Evolutionary conservation across 2,888 invertebrate genomes (phyloP), one percentile per base, ranked within the genome.

Genomic region (Cordilura impudica): DNA sequence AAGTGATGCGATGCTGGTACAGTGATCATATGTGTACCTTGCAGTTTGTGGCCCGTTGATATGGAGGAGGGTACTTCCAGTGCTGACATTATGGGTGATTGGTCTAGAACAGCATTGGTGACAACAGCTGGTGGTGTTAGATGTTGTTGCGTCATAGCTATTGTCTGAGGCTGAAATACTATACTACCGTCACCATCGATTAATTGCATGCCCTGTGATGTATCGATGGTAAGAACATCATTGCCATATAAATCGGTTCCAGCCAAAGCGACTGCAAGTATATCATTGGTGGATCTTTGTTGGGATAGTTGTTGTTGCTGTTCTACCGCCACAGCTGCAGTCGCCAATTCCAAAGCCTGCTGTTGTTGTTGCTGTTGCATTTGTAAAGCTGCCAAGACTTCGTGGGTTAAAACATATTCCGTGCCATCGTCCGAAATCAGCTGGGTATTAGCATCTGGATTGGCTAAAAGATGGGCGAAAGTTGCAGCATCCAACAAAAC

Each of bases 31-130:
- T 77, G 77, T 8, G 43, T 35, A 8, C 67, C 72, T 21, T 81
- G 72, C 18, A 77, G n/a, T 66, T 71, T 75, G 29, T 78, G 74
- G 6, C 66, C 12, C 8, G 67, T 21, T 5, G 75, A 63, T 39
- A 74, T 74, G 4, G 78, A 78, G 39, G 91, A 91, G 4, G 95
- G 95, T 21, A 94, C 92, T 88, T 95, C 95, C 23, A 94, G 89
- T 0, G 95, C 84, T 1, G 95, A 94, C 96, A 96, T 96, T 65
- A 96, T 96, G 0, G 96, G 93, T 2, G 93, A 94, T 88, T 94
- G 95, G 85, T 95, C 92, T 14, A 95, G 90, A 10, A 94, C 92
- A 4, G 94, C 91, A 82, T 94, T 95, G 0, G 95, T 95, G 63
- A 87, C 87, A 1, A 86, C 84, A 0, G 86, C 85, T 0, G 87